Percentiles rank a stretch among this genome's conserved stretches.
These are phyloP conservation scores for Pachyrhynchus sulphureomaculatus DNA, from an alignment of 1,140 invertebrate genomes.

Conservation along the genomic window DNA sequence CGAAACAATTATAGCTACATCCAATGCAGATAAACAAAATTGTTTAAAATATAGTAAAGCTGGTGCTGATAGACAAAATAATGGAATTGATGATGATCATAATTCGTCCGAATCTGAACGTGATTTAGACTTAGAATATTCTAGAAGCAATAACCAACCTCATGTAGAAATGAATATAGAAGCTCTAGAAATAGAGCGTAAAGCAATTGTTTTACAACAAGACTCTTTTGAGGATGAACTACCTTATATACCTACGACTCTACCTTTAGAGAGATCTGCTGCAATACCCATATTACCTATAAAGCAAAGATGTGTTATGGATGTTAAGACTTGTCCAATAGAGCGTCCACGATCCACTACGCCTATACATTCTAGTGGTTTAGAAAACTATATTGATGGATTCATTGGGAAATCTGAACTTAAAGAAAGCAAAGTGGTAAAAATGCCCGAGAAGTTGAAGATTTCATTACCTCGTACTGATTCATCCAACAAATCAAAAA, in stretches of 20 bases:
- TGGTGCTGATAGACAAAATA: slow-evolving; percentile 56
- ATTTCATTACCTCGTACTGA: slow-evolving; percentile 69
- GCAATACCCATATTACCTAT: slow-evolving; percentile 79
- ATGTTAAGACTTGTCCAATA: slow-evolving; percentile 78
- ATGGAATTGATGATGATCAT: slow-evolving; percentile 55
- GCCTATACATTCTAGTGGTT: slow-evolving; percentile 72
- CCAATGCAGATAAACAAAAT: no score
- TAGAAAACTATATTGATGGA: slow-evolving; percentile 70
- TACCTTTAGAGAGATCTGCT: slow-evolving; percentile 78
- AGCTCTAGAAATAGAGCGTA: slow-evolving; percentile 64
- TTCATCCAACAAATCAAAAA: slow-evolving; percentile 34
- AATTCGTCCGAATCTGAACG: slow-evolving; percentile 79
- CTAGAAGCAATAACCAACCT: slow-evolving; percentile 52
- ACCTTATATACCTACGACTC: slow-evolving; percentile 82
- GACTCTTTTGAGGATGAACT: slow-evolving; percentile 86
- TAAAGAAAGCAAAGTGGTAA: slow-evolving; percentile 17
- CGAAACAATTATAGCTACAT: no score
- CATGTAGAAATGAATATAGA: slow-evolving; percentile 46
- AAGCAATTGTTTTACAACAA: slow-evolving; percentile 74
- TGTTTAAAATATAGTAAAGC: not conserved
- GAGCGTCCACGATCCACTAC: slow-evolving; percentile 84
- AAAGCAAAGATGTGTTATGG: slow-evolving; percentile 67
- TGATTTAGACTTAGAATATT: slow-evolving; percentile 62
- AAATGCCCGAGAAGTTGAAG: slow-evolving; percentile 63
- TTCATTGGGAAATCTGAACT: slow-evolving; percentile 39